A percentile compares a stretch with the other conserved stretches of the same genome.
Evolutionary conservation across 2,888 invertebrate genomes (phyloP).

Genomic region (Nephrotoma guestfalica): DNA sequence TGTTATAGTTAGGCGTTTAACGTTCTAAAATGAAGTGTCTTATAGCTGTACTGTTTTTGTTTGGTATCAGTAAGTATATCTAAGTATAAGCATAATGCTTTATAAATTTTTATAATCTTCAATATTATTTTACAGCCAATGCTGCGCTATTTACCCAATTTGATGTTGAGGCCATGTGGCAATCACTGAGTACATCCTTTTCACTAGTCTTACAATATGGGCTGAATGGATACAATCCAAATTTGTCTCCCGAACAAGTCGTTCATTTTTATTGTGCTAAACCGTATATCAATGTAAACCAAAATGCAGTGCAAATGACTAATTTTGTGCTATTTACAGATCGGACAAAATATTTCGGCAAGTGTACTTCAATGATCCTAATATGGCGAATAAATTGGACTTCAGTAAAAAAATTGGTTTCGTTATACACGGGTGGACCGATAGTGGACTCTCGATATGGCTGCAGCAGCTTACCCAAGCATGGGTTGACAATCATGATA

Average conservation of each 20-base stretch:
- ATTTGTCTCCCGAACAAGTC: not conserved
- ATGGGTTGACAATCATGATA: conserved; percentile 23
- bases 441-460: conserved; percentile 27
- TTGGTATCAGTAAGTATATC: not conserved
- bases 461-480: conserved; percentile 23
- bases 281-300: not conserved
- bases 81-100: not conserved
- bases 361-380: conserved; percentile 22
- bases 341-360: conserved; percentile 21
- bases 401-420: conserved; percentile 21
- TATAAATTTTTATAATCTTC: not conserved
- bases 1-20: no score
- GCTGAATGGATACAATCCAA: not conserved
- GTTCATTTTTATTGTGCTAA: not conserved
- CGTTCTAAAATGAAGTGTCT: not conserved
- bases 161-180: not conserved
- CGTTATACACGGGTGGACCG: conserved; percentile 29
- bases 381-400: conserved; percentile 22
- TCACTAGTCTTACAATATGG: not conserved
- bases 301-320: not conserved
- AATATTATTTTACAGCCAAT: not conserved
- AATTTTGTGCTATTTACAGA: conserved; percentile 3
- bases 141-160: not conserved
- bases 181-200: not conserved
- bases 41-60: not conserved